Base-by-base conservation (phyloP, 2,797 vertebrate genomes). In the Rhincodon typus region DNA sequence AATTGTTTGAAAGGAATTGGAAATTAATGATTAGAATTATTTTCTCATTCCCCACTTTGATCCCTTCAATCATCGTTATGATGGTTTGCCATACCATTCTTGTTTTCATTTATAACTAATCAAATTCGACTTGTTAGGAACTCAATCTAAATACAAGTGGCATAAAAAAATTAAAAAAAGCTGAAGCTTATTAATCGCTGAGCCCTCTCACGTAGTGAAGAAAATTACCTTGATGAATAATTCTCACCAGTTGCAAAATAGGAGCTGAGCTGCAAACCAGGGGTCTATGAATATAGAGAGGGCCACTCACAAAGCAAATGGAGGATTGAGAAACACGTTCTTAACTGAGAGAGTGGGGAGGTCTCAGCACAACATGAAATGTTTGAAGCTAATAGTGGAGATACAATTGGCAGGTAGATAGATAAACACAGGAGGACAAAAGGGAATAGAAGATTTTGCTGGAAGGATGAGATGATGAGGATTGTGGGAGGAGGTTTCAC, bases 221-320 rank as follows among this genome's bases (percentile, higher is more conserved):
- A 30, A 70, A 94, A 46, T 90, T 46, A 72, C 21, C 38, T 34
- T n/a, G 87, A 30, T 4, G 30, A 57, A 13, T 84, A 7, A 23
- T 3, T 5, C 12, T 17, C 4, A 34, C 53, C 27, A 17, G 13
- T 57, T 17, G 4, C 87, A 62, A 62, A 94, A 95, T 93, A 57
- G 57, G 96, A 96, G 95, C 95, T 96, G 96, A 95, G 96, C 95
- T 84, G 96, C 96, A 88, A 50, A 30, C 27, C 30, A 62, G 25
- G 27, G 46, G 27, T 8, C 42, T 19, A 25, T 86, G 50, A 86
- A 50, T 50, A 12, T 50, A 42, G 72, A 8, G 19, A 86, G 30
- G 8, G 7, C 7, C 46, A 27, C 21, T 19, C 25, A 88, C 53
- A 53, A 50, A 27, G 53, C 86, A 46, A 46, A 42, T 86, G 0